phyloP scores from a whole-genome alignment of 23 tunicate species.

The Styela clava region DNA sequence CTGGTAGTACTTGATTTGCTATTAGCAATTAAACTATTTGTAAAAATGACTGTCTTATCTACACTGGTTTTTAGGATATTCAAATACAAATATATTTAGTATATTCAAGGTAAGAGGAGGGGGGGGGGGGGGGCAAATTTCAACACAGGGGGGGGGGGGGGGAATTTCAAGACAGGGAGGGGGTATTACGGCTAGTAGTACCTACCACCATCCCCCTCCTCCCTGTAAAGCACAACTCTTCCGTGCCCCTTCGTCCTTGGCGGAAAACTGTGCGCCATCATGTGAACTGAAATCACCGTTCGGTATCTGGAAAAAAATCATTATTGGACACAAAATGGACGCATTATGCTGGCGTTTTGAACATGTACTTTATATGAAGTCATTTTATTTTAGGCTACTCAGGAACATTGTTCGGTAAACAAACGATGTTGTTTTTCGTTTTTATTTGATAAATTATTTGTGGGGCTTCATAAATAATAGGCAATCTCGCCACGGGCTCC shows the following conservation, averaged over 20 bases:
- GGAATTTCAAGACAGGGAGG: not conserved
- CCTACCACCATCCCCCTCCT: not conserved
- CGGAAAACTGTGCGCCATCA: not conserved
- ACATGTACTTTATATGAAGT: not conserved
- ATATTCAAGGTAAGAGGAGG: too few relatives aligned
- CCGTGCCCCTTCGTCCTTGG: not conserved
- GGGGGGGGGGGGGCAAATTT: too few relatives aligned
- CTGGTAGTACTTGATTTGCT: too few relatives aligned
- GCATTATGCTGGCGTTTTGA: not conserved
- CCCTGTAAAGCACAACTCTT: not conserved
- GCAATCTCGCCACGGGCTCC: too few relatives aligned
- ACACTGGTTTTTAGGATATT: not conserved
- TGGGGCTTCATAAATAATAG: not conserved
- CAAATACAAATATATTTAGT: too few relatives aligned
- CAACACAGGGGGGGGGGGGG: too few relatives aligned
- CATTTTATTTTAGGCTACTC: not conserved
- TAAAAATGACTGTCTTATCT: not conserved
- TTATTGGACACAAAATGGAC: too few relatives aligned
- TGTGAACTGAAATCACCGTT: not conserved
- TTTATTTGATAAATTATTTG: not conserved
- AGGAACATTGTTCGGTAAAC: too few relatives aligned
- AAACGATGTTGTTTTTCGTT: too few relatives aligned
- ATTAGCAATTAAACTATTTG: too few relatives aligned
- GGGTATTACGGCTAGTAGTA: not conserved
- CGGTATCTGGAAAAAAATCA: too few relatives aligned